A percentile compares a stretch with the other conserved stretches of the same genome.
These are phyloP conservation scores for Amphipoea oculea DNA, from an alignment of 2,888 invertebrate genomes.

Conservation along the genomic window DNA sequence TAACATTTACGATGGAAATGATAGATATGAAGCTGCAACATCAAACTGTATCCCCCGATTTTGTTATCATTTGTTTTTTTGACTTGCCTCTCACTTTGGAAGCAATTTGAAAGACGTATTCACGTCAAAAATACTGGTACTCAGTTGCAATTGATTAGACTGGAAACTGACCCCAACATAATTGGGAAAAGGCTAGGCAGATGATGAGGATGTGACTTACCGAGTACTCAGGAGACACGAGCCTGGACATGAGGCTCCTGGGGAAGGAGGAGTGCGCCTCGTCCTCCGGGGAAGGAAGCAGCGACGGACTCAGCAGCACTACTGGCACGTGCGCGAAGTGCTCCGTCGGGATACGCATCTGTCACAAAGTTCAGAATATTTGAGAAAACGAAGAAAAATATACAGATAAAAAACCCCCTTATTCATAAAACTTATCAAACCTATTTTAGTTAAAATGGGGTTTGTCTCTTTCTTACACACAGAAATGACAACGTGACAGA, in stretches of 20 bases:
- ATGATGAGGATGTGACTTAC: slow-evolving; percentile 66
- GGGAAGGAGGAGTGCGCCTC: slow-evolving; percentile 92
- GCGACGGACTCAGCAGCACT: slow-evolving; percentile 96
- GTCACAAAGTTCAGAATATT: not conserved
- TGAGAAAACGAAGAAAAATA: not conserved
- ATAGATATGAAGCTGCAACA: too few species aligned
- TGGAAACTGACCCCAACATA: not conserved
- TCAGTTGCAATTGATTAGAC: not conserved
- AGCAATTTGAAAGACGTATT: too few species aligned
- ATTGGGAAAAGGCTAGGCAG: not conserved
- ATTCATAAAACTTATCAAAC: too few species aligned
- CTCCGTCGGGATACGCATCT: slow-evolving; percentile 99
- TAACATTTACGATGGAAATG: too few species aligned
- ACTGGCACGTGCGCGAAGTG: slow-evolving; percentile 98
- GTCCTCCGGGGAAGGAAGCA: slow-evolving; percentile 95
- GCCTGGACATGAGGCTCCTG: slow-evolving; percentile 92
- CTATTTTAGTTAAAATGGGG: too few species aligned
- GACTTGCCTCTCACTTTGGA: too few species aligned
- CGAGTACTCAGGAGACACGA: slow-evolving; percentile 90
- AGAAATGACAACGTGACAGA: too few species aligned
- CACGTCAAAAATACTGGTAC: too few species aligned
- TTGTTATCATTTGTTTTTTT: too few species aligned
- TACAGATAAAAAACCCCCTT: too few species aligned
- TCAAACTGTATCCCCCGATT: too few species aligned
- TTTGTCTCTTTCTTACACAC: too few species aligned